Evolutionary conservation across 2,888 invertebrate species (phyloP).

Genomic region (Cataglyphis livida): DNA sequence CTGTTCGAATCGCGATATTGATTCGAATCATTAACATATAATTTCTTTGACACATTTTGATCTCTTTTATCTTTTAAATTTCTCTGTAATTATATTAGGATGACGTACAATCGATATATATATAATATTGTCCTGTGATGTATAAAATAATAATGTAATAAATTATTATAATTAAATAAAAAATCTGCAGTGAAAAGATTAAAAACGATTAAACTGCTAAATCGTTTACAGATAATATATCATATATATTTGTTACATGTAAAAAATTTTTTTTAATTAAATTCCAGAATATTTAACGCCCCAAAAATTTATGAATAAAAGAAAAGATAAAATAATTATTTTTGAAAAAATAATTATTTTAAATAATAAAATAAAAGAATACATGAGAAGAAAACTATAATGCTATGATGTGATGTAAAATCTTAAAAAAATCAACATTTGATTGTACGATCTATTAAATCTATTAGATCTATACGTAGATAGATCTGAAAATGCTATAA

Average conservation of each 20-base stretch:
- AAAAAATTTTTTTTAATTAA: neutral
- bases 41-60: neutral
- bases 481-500: neutral
- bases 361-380: neutral
- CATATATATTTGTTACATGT: neutral
- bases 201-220: neutral
- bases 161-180: neutral
- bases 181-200: neutral
- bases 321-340: neutral
- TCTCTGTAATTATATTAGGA: neutral
- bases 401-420: neutral
- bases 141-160: neutral
- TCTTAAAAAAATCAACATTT: neutral
- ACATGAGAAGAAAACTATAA: neutral
- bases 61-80: neutral
- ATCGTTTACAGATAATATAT: neutral
- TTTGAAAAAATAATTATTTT: conserved; percentile 6
- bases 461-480: neutral
- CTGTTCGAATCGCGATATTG: neutral
- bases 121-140: neutral
- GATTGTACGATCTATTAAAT: neutral
- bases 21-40: neutral
- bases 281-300: neutral
- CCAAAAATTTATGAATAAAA: neutral
- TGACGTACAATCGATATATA: neutral